These are phyloP conservation scores for Loriculus beryllinus DNA, from an alignment of 2,797 vertebrate genomes.

Conservation along the genomic window DNA sequence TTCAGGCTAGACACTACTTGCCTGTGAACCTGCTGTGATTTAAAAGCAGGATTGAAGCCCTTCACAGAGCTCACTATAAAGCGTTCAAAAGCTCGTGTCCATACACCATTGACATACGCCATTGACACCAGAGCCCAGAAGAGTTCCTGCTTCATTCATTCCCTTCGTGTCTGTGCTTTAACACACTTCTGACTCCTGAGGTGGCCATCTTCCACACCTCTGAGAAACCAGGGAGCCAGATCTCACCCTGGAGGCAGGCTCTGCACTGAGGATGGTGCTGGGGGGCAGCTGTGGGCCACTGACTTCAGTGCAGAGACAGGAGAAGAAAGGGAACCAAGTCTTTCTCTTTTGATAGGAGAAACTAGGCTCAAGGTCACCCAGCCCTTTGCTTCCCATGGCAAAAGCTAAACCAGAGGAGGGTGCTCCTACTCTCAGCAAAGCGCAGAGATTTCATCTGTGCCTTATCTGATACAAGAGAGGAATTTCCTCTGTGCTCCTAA, in stretches of 20 bases:
- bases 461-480: neutral
- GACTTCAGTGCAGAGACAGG: neutral
- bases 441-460: fast-evolving
- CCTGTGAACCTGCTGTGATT: neutral
- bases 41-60: neutral
- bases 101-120: fast-evolving
- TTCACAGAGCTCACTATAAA: neutral
- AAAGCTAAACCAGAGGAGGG: neutral
- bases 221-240: neutral
- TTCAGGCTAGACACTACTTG: neutral
- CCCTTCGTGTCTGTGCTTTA: neutral
- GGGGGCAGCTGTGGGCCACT: neutral
- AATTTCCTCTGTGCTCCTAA: neutral
- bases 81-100: neutral
- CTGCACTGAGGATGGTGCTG: fast-evolving
- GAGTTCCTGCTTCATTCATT: neutral
- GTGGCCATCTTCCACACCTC: neutral
- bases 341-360: neutral
- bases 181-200: neutral
- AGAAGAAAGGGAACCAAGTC: neutral
- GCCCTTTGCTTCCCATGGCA: neutral
- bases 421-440: neutral
- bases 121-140: neutral
- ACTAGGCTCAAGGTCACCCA: neutral
- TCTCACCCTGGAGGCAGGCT: neutral